Evolutionary conservation across 2,888 invertebrate species (phyloP), one percentile per base, ranked within the genome.

Genomic region (Galeruca laticollis): DNA sequence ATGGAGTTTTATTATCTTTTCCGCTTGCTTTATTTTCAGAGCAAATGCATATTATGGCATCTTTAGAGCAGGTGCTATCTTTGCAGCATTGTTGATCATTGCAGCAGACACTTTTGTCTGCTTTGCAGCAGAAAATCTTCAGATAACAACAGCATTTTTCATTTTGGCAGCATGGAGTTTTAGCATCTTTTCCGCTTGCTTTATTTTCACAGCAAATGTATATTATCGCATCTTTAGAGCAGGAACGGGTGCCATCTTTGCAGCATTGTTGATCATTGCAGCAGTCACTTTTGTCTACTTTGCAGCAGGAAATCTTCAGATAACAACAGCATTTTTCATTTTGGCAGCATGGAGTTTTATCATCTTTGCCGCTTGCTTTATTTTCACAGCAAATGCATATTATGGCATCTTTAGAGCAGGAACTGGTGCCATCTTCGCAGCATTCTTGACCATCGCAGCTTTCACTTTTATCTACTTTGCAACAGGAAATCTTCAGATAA

Each of bases 311-410:
- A 18, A 11, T 11, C 2, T 40, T 13, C n/a, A 11, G 43, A 43
- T 26, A 60, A 6, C 37, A 40, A 18, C 20, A 8, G 21, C 8
- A 33, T 33, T 37, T 51, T 62, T 20, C 20, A 1, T 35, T 35
- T 62, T 51, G 18, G 20, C 62, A 51, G 51, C 43, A 60, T 60
- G n/a, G n/a, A n/a, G n/a, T n/a, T n/a, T n/a, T n/a, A n/a, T n/a
- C n/a, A n/a, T n/a, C n/a, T n/a, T n/a, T n/a, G n/a, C n/a, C n/a
- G n/a, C n/a, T n/a, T n/a, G n/a, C n/a, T n/a, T n/a, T n/a, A n/a
- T n/a, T n/a, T n/a, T n/a, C n/a, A n/a, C n/a, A n/a, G n/a, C n/a
- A n/a, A n/a, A n/a, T n/a, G n/a, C n/a, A n/a, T n/a, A n/a, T n/a
- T n/a, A n/a, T n/a, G n/a, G n/a, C n/a, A n/a, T n/a, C n/a, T n/a